phyloP scores from a whole-genome alignment of 2,888 invertebrate genomes.

The Lucinisca nassula region DNA sequence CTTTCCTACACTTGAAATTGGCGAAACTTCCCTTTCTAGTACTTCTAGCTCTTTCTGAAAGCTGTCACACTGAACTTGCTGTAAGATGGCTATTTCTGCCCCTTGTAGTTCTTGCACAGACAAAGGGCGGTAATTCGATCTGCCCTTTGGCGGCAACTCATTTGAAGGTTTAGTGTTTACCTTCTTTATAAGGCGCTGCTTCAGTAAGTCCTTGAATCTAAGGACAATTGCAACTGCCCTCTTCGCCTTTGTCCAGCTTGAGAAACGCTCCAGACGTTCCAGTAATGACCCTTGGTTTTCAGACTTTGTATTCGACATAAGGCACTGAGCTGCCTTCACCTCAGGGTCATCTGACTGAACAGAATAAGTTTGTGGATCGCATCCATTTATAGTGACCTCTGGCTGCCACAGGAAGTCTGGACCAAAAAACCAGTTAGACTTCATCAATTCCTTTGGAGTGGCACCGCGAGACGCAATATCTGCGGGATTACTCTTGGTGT shows the following conservation, averaged over 20 bases:
- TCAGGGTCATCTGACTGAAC: conserved; percentile 29
- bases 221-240: conserved; percentile 31
- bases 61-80: background rate
- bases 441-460: too few relatives aligned
- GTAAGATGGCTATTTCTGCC: background rate
- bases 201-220: conserved; percentile 15
- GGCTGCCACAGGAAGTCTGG: background rate
- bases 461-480: too few relatives aligned
- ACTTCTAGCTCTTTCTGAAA: background rate
- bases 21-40: background rate
- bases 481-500: too few relatives aligned
- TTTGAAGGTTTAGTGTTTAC: background rate
- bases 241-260: conserved; percentile 33
- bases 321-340: conserved; percentile 24
- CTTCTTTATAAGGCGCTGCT: background rate
- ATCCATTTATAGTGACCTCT: background rate
- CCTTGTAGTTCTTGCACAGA: conserved; percentile 3
- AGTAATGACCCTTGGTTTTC: background rate
- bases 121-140: background rate
- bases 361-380: background rate
- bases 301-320: background rate
- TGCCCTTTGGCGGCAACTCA: background rate
- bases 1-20: background rate
- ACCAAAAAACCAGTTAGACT: too few relatives aligned
- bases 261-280: conserved; percentile 39